phyloP scores from a whole-genome alignment of 2,113 vertebrate species.

The Barbus barbus region DNA sequence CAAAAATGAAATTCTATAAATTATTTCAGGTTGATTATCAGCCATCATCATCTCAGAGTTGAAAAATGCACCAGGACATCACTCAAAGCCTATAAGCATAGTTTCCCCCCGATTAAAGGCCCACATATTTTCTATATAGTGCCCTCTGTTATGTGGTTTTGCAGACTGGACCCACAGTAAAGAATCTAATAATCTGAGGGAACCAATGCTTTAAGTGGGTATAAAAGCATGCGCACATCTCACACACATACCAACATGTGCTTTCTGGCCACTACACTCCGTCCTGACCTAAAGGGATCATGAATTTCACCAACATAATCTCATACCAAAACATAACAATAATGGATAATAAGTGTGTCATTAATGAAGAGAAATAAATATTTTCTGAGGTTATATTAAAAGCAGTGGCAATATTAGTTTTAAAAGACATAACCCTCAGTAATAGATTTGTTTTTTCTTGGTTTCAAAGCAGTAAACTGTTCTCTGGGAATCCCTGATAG shows the following conservation, averaged over 20 bases:
- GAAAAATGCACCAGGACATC: constrained; percentile 80
- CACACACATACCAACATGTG: constrained; percentile 59
- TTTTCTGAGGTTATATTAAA: not conserved
- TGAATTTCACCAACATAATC: not conserved
- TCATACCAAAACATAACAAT: constrained; percentile 17
- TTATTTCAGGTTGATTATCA: constrained; percentile 81
- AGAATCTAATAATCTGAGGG: constrained; percentile 59
- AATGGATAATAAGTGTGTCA: not conserved
- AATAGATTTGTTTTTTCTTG: not conserved
- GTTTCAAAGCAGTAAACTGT: constrained; percentile 31
- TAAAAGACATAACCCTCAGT: not conserved
- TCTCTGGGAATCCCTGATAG: not conserved
- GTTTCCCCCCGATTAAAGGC: constrained; percentile 76
- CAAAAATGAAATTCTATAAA: constrained; percentile 92
- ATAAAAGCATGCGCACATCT: constrained; percentile 47
- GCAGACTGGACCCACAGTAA: constrained; percentile 51
- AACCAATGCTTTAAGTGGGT: constrained; percentile 59
- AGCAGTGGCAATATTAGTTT: constrained; percentile 10
- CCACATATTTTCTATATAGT: constrained; percentile 80
- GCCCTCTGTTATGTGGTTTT: constrained; percentile 72
- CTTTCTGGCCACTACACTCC: constrained; percentile 30
- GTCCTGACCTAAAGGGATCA: not conserved
- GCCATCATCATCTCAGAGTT: constrained; percentile 79
- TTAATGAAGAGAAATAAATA: not conserved
- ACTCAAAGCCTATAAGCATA: constrained; percentile 78